phyloP scores from a whole-genome alignment of 1,140 invertebrate genomes.

The Dreissena polymorpha region DNA sequence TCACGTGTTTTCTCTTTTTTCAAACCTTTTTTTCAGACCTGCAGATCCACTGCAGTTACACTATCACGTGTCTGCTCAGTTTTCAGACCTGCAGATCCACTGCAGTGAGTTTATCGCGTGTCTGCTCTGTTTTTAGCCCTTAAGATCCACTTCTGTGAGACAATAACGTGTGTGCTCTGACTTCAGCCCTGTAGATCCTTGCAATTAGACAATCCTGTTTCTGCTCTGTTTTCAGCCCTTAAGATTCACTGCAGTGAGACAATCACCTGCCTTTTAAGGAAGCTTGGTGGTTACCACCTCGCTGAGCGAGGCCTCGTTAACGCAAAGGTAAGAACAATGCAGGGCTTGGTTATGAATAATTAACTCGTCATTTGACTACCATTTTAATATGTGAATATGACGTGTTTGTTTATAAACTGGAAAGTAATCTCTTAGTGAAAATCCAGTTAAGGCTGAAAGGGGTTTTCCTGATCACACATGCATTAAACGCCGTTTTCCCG shows the following conservation, averaged over 20 bases:
- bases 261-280: constrained; percentile 12
- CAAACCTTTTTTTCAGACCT: too few relatives aligned
- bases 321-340: constrained; percentile 31
- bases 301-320: constrained; percentile 26
- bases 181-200: constrained; percentile 54
- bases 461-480: too few relatives aligned
- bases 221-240: constrained; percentile 40
- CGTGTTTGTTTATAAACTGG: too few relatives aligned
- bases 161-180: not conserved
- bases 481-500: too few relatives aligned
- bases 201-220: constrained; percentile 8
- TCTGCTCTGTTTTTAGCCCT: too few relatives aligned
- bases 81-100: constrained; percentile 50
- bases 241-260: constrained; percentile 48
- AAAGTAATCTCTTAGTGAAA: too few relatives aligned
- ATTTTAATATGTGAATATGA: too few relatives aligned
- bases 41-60: constrained; percentile 48
- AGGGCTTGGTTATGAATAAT: too few relatives aligned
- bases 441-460: too few relatives aligned
- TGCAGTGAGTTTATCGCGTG: constrained; percentile 3
- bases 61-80: constrained; percentile 3
- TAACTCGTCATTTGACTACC: too few relatives aligned
- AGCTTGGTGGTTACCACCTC: constrained; percentile 36
- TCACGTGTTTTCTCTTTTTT: constrained; percentile 10
- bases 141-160: too few relatives aligned